Evolutionary conservation across 2,113 vertebrate species (phyloP).

Genomic region (Callocephalon fimbriatum): DNA sequence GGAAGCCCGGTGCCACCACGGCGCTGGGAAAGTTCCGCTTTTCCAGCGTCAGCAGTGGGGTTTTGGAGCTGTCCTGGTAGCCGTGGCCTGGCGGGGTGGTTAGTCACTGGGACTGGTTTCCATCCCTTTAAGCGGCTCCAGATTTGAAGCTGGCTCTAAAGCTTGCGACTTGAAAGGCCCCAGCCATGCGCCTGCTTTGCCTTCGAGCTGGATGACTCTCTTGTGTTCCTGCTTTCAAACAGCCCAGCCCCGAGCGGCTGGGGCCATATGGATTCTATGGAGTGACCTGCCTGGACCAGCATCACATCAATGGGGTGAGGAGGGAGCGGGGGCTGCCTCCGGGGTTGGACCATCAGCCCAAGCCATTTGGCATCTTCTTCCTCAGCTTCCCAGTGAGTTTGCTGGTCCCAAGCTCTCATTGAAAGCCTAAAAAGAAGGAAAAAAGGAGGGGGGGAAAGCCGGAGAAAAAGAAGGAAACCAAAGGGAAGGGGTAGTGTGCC

Average conservation of each 20-base stretch:
- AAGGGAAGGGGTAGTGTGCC: constrained; percentile 28
- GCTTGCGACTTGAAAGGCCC: constrained; percentile 23
- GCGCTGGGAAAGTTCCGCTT: neutral
- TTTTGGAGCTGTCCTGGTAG: constrained; percentile 22
- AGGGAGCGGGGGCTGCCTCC: neutral
- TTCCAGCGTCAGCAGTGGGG: neutral
- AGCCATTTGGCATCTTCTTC: neutral
- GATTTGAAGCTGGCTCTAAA: constrained; percentile 37
- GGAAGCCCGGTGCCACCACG: neutral
- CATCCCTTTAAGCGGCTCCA: constrained; percentile 59
- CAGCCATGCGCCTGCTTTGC: neutral
- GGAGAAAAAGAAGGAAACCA: neutral
- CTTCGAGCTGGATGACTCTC: neutral
- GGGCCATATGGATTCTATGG: constrained; percentile 18
- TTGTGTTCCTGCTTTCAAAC: neutral
- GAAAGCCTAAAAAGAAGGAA: neutral
- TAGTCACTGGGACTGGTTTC: constrained; percentile 5
- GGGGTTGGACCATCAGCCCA: neutral
- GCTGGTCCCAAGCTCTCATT: neutral
- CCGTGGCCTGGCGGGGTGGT: neutral
- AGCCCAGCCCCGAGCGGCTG: neutral
- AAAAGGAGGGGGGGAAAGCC: fast-evolving
- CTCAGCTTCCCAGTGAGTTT: neutral
- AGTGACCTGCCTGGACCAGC: neutral
- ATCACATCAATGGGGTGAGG: neutral